Evolutionary conservation across 2,888 invertebrate species (phyloP), one percentile per base, ranked within the genome.

Genomic region (Scotopteryx bipunctaria): DNA sequence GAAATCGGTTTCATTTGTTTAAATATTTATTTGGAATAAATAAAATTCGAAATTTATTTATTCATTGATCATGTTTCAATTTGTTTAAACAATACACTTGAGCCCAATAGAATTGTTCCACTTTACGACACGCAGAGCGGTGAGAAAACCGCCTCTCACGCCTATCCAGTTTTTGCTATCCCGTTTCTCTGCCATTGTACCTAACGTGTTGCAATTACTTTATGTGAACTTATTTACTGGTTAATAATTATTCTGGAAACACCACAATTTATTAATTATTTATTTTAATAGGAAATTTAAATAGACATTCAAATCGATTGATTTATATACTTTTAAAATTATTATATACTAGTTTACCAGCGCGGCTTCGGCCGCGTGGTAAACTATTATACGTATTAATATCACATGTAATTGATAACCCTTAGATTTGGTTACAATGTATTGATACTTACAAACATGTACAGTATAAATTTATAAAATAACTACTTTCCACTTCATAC

Each of bases 191-290:
- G 61, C 63, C 68, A 66, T 59, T 65, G 63, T 56, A 59, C 54
- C 56, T n/a, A n/a, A n/a, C n/a, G 57, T 82, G 75, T 69, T 62
- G 81, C 76, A 84, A 86, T 79, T 75, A 73, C 51, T 68, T 43
- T 70, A 71, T 82, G 84, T 71, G 83, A 84, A 83, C 73, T 64
- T 61, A 64, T 56, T 44, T 57, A 38, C 50, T 43, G 32, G 21
- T 19, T 40, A 16, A 41, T 44, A 48, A 48, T 17, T 36, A 47
- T 48, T 40, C 35, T 33, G 16, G 13, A 48, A 35, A 27, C 11
- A 3, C 11, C 5, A n/a, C 25, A 1, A 27, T 9, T 9, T 25
- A 11, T 8, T 27, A 2, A 23, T 8, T 8, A 27, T 19, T 19
- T 5, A 1, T 27, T 27, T 4, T 25, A 25, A 8, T 23, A n/a